Percentiles rank a stretch among this genome's conserved stretches.
Conservation (phyloP, 2,888 invertebrate species). For the Horisme vitalbata region DNA sequence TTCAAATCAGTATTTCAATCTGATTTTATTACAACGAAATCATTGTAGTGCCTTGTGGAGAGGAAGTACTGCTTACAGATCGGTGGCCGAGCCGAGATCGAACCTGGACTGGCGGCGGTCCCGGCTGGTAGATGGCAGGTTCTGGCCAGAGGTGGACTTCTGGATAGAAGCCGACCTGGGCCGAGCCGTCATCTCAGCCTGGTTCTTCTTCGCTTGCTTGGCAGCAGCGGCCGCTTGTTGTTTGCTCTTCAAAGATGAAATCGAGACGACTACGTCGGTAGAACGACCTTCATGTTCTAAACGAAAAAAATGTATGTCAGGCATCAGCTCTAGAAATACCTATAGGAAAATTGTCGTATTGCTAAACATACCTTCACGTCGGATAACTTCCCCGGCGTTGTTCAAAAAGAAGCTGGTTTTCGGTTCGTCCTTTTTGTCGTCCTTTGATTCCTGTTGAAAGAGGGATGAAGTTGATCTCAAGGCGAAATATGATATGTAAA, state of each 20-base stretch:
- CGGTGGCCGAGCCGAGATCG: slow-evolving; percentile 69
- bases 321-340: neutral
- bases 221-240: slow-evolving; percentile 72
- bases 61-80: slow-evolving; percentile 48
- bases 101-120: slow-evolving; percentile 71
- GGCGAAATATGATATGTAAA: too few relatives aligned
- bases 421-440: slow-evolving; percentile 48
- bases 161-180: slow-evolving; percentile 72
- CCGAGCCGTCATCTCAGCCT: slow-evolving; percentile 62
- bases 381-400: slow-evolving; percentile 78
- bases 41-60: slow-evolving; percentile 26
- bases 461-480: neutral
- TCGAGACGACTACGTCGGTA: slow-evolving; percentile 69
- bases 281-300: slow-evolving; percentile 70
- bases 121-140: slow-evolving; percentile 51
- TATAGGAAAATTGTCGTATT: too few relatives aligned
- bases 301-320: neutral
- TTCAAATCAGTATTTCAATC: slow-evolving; percentile 3
- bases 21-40: slow-evolving; percentile 16
- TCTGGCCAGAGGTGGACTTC: slow-evolving; percentile 70
- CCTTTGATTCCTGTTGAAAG: slow-evolving; percentile 62
- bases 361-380: slow-evolving; percentile 62
- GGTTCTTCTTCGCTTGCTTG: slow-evolving; percentile 75
- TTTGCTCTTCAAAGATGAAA: slow-evolving; percentile 75
- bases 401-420: slow-evolving; percentile 79